phyloP scores from a whole-genome alignment of 2,888 invertebrate genomes.

The Nomada lathburiana region DNA sequence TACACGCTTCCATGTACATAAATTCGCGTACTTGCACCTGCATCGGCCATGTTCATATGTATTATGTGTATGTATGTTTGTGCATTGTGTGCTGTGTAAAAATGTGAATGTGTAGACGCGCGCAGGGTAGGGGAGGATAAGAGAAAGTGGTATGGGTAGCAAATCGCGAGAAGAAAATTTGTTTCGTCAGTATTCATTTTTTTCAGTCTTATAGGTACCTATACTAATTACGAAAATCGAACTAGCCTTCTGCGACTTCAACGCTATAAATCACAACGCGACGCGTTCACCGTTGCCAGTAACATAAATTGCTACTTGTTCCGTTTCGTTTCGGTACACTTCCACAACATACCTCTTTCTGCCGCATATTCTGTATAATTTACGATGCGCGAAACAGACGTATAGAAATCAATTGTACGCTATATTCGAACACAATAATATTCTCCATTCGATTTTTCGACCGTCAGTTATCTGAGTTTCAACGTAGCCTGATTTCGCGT shows the following conservation, averaged over 20 bases:
- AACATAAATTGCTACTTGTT: not conserved
- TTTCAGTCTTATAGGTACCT: constrained; percentile 72
- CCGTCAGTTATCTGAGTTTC: not conserved
- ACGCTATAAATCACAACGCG: constrained; percentile 11
- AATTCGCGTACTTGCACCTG: constrained; percentile 2
- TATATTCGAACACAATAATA: not conserved
- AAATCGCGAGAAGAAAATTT: constrained; percentile 40
- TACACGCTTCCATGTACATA: constrained; percentile 21
- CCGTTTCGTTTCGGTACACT: not conserved
- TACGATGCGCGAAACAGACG: not conserved
- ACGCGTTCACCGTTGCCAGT: not conserved
- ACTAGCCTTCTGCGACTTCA: constrained; percentile 6
- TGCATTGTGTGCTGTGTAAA: not conserved
- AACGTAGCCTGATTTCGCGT: not conserved
- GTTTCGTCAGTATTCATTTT: constrained; percentile 63
- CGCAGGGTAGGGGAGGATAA: constrained; percentile 30
- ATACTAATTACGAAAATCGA: constrained; percentile 48
- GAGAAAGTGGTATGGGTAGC: constrained; percentile 27
- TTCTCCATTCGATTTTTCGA: not conserved
- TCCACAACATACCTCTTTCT: not conserved
- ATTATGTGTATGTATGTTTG: not conserved
- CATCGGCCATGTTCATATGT: not conserved
- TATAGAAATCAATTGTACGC: constrained; percentile 1
- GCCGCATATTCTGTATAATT: not conserved
- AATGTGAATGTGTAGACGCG: constrained; percentile 1